Conservation (phyloP, 1,140 invertebrate genomes). For the Bombus turneri region DNA sequence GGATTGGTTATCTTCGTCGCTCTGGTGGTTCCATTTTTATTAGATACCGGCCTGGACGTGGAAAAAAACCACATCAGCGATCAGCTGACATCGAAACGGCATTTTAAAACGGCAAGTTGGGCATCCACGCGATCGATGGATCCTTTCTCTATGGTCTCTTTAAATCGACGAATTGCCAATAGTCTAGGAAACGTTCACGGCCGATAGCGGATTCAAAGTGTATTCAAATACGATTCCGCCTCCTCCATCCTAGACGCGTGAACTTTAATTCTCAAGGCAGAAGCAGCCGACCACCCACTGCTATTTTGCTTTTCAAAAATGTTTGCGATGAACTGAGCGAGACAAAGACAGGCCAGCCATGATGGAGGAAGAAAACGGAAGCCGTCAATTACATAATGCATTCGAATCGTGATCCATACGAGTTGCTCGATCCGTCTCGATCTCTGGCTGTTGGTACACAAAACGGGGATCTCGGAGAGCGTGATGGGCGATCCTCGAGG, state of each 20-base stretch:
- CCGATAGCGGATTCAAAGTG: constrained; percentile 54
- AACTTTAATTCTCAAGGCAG: constrained; percentile 14
- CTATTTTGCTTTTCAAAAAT: constrained; percentile 63
- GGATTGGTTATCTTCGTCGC: too few species aligned
- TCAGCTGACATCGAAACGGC: neutral
- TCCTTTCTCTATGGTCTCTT: neutral
- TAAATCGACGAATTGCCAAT: constrained; percentile 42
- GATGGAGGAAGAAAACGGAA: constrained; percentile 4
- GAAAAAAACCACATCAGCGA: constrained; percentile 15
- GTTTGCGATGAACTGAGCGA: too few species aligned
- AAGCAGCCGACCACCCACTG: constrained; percentile 57
- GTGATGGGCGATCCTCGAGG: constrained; percentile 57
- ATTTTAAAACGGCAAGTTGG: neutral
- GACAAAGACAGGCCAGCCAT: neutral
- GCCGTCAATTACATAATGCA: constrained; percentile 66
- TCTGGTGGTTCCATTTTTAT: too few species aligned
- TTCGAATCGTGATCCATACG: constrained; percentile 1
- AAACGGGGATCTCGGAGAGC: neutral
- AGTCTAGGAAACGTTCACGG: neutral
- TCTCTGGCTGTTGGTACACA: constrained; percentile 28
- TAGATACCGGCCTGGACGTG: too few species aligned
- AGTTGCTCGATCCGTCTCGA: constrained; percentile 19
- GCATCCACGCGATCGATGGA: neutral
- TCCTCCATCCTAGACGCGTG: neutral
- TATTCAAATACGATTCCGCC: constrained; percentile 68